These are phyloP conservation scores for Ectobius pallidus DNA, from an alignment of 2,888 invertebrate genomes.

Conservation along the genomic window DNA sequence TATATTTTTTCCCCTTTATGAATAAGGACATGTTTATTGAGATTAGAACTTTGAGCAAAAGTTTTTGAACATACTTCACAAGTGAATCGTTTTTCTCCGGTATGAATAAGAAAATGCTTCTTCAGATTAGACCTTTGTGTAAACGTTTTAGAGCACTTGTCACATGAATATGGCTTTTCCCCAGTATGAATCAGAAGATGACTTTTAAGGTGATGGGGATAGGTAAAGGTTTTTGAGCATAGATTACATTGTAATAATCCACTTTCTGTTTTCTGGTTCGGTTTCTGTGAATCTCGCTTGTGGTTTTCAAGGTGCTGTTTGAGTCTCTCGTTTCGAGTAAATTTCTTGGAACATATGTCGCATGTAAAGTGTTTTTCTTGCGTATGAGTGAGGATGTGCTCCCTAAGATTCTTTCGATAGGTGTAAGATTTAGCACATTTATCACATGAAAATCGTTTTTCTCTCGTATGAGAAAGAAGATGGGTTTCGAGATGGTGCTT, in stretches of 20 bases:
- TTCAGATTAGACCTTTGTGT: neutral
- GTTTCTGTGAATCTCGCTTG: neutral
- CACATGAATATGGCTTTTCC: constrained; percentile 1
- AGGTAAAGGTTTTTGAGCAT: neutral
- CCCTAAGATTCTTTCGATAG: neutral
- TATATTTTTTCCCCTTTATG: neutral
- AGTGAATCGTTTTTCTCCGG: neutral
- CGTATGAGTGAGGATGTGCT: neutral
- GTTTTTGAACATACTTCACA: constrained; percentile 7
- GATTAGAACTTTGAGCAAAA: neutral
- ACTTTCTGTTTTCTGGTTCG: neutral
- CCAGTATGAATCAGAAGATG: neutral
- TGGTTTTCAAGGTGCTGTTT: neutral
- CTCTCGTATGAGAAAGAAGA: too few relatives aligned
- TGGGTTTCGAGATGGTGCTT: too few relatives aligned
- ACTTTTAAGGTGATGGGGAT: neutral
- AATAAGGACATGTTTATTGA: neutral
- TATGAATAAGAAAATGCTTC: neutral
- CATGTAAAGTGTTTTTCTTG: neutral
- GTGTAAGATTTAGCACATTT: too few relatives aligned
- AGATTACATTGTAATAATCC: neutral
- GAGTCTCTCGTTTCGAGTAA: neutral
- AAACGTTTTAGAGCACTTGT: neutral
- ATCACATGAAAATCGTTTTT: too few relatives aligned
- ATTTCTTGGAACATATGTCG: neutral